Percentiles rank a stretch among this genome's conserved stretches.
These are phyloP conservation scores for Chiroxiphia lanceolata DNA, from an alignment of 2,797 vertebrate species.

Conservation along the genomic window DNA sequence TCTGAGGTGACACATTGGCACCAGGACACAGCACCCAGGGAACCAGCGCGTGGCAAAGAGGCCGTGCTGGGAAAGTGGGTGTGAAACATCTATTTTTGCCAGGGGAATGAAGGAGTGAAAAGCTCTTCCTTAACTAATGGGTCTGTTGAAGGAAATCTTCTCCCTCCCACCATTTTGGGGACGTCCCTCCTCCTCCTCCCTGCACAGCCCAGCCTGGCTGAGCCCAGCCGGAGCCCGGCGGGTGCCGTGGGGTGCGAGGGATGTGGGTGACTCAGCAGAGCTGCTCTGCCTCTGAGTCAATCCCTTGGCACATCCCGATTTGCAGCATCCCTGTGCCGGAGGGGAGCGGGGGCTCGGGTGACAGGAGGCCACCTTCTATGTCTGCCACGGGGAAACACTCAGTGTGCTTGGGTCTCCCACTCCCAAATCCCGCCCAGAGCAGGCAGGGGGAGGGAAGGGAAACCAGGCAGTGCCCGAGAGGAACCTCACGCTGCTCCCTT, in stretches of 20 bases:
- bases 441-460: neutral
- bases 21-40: fast-evolving
- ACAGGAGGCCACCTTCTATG: neutral
- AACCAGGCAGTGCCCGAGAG: neutral
- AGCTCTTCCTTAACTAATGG: neutral
- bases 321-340: neutral
- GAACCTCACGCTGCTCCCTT: neutral
- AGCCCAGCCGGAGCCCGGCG: neutral
- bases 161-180: neutral
- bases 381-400: neutral
- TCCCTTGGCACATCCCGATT: neutral
- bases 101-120: neutral
- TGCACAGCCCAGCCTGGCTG: neutral
- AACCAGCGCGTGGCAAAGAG: fast-evolving
- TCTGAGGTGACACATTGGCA: neutral
- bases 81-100: neutral
- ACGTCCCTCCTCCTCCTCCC: neutral
- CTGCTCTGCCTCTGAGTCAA: neutral
- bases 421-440: neutral
- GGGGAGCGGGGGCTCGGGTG: neutral
- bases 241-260: neutral
- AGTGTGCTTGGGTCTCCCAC: fast-evolving
- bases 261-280: neutral
- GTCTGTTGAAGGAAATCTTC: neutral
- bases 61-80: fast-evolving